phyloP scores from a whole-genome alignment of 2,888 invertebrate species.

The Lycaena phlaeas region DNA sequence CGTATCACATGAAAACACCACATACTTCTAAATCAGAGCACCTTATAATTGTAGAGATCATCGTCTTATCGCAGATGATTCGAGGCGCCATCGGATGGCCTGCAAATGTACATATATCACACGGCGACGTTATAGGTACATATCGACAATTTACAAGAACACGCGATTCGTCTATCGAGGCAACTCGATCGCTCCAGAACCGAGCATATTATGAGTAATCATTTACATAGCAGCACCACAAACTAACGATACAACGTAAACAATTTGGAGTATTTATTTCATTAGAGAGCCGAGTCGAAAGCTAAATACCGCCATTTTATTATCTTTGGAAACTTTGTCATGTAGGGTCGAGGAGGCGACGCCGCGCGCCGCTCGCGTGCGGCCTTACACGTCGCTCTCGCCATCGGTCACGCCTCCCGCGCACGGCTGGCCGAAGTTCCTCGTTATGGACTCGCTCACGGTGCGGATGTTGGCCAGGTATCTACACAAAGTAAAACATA shows the following conservation, averaged over 20 bases:
- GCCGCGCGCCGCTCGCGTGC: neutral
- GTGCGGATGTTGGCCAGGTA: constrained; percentile 82
- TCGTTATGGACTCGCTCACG: constrained; percentile 82
- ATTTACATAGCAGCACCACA: constrained; percentile 9
- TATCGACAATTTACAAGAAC: constrained; percentile 55
- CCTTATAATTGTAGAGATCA: constrained; percentile 74
- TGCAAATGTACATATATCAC: constrained; percentile 57
- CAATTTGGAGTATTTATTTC: constrained; percentile 44
- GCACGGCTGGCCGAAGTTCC: constrained; percentile 82
- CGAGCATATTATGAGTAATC: too few species aligned
- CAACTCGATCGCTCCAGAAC: constrained; percentile 1
- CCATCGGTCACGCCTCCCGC: constrained; percentile 77
- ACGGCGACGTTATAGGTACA: constrained; percentile 52
- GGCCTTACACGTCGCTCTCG: constrained; percentile 75
- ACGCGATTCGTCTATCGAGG: neutral
- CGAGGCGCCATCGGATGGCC: constrained; percentile 61
- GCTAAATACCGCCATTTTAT: constrained; percentile 20
- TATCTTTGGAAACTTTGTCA: constrained; percentile 35
- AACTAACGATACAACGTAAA: constrained; percentile 7
- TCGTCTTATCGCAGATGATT: constrained; percentile 49
- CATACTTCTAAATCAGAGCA: constrained; percentile 69
- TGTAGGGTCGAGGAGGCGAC: too few species aligned
- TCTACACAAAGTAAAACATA: constrained; percentile 28
- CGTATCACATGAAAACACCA: constrained; percentile 64
- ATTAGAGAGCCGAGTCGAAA: constrained; percentile 48